Conservation (phyloP, 2,888 invertebrate species). For the Drosophila longiperda region DNA sequence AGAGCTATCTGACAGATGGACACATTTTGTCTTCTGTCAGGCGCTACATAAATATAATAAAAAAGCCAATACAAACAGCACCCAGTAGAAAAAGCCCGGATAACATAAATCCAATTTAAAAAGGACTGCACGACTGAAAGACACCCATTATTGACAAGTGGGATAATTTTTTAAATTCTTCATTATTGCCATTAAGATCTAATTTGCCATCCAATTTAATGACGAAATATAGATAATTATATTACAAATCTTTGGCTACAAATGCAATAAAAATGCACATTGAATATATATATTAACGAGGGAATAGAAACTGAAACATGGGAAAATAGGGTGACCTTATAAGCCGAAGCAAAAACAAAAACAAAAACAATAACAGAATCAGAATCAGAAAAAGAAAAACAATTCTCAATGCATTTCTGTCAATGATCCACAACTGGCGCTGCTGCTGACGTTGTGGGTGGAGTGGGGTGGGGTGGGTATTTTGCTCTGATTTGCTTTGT, state of each 20-base stretch:
- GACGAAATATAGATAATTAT: background rate
- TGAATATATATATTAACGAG: background rate
- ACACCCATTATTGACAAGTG: background rate
- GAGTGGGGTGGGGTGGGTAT: too few species aligned
- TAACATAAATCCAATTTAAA: background rate
- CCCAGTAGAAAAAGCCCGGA: background rate
- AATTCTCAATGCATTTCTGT: slow-evolving; percentile 20
- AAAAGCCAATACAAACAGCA: slow-evolving; percentile 1
- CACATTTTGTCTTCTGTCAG: slow-evolving; percentile 46
- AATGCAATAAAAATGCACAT: background rate
- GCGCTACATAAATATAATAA: slow-evolving; percentile 4
- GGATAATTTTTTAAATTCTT: too few species aligned
- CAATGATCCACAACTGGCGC: slow-evolving; percentile 32
- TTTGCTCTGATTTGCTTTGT: background rate
- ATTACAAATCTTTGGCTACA: background rate
- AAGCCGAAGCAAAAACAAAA: slow-evolving; percentile 26
- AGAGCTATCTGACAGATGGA: slow-evolving; percentile 59
- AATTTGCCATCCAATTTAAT: background rate
- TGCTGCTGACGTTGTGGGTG: slow-evolving; percentile 18
- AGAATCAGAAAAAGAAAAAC: slow-evolving; percentile 7
- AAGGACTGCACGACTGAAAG: background rate
- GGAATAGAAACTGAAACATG: slow-evolving; percentile 24
- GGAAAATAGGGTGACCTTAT: slow-evolving; percentile 62
- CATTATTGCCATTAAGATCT: background rate
- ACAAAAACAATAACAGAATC: slow-evolving; percentile 8